These are phyloP conservation scores for Austrofundulus limnaeus DNA, from an alignment of 2,113 vertebrate genomes.

Conservation along the genomic window DNA sequence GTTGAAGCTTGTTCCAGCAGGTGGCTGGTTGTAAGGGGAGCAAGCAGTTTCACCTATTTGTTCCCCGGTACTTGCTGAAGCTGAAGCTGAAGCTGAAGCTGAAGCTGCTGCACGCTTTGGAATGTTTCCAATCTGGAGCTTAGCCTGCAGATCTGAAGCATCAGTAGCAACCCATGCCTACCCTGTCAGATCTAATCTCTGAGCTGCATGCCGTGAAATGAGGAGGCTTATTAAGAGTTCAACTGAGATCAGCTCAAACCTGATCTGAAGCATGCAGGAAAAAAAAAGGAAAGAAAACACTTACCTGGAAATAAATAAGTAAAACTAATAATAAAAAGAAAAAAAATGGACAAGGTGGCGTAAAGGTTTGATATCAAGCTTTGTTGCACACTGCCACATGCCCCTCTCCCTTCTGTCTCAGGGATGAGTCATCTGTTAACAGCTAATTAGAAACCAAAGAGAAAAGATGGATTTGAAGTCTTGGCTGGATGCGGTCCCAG, in stretches of 20 bases:
- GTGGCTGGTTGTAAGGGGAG: conserved; percentile 23
- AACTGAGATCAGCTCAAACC: conserved; percentile 63
- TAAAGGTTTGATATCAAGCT: conserved; percentile 44
- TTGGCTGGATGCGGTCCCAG: conserved; percentile 61
- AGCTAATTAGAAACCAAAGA: conserved; percentile 69
- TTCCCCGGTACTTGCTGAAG: too few relatives aligned
- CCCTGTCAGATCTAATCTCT: conserved; percentile 75
- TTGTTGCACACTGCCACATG: conserved; percentile 34
- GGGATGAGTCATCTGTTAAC: conserved; percentile 56
- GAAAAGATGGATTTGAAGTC: conserved; percentile 70
- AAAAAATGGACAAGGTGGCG: conserved; percentile 55
- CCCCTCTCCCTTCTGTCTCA: conserved; percentile 53
- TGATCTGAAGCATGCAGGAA: conserved; percentile 35
- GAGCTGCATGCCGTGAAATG: conserved; percentile 68
- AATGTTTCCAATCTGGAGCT: conserved; percentile 65
- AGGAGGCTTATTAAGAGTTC: conserved; percentile 73
- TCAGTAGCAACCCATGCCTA: conserved; percentile 61
- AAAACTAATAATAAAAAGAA: conserved; percentile 16
- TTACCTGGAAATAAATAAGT: conserved; percentile 51
- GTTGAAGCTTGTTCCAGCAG: conserved; percentile 1
- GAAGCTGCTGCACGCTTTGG: conserved; percentile 44
- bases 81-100: not conserved
- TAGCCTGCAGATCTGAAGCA: conserved; percentile 64
- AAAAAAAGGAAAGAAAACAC: conserved; percentile 28
- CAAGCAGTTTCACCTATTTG: conserved; percentile 27